Evolutionary conservation across 1,140 invertebrate genomes (phyloP).

Genomic region (Formica exsecta): DNA sequence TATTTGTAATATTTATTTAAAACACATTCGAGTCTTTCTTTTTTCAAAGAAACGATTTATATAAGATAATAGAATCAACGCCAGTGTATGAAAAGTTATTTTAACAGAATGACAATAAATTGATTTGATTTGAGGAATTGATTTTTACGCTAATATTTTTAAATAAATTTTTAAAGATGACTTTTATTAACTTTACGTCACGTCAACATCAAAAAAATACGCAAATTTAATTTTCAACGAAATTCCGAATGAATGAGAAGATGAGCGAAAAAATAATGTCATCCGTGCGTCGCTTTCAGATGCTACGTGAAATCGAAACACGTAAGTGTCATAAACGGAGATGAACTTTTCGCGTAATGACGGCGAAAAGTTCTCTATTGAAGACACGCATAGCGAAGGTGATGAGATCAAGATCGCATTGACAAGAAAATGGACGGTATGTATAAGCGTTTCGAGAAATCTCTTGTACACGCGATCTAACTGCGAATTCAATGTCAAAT

Average conservation of each 20-base stretch:
- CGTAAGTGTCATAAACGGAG: constrained; percentile 37
- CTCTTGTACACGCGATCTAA: constrained; percentile 5
- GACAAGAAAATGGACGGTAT: constrained; percentile 38
- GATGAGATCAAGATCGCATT: constrained; percentile 38
- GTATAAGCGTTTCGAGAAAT: constrained; percentile 35
- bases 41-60: not conserved
- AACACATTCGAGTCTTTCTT: not conserved
- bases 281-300: constrained; percentile 53
- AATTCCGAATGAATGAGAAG: constrained; percentile 60
- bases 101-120: not conserved
- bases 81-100: not conserved
- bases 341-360: not conserved
- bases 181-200: not conserved
- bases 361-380: constrained; percentile 42
- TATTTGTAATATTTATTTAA: not conserved
- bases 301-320: constrained; percentile 31
- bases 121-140: not conserved
- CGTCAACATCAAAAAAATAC: not conserved
- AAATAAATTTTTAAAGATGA: not conserved
- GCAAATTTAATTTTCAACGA: constrained; percentile 23
- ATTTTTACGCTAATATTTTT: not conserved
- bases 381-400: constrained; percentile 40
- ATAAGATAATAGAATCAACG: not conserved
- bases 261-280: constrained; percentile 38
- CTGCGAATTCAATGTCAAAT: constrained; percentile 16